Conservation (phyloP, 2,113 vertebrate species). For the Gracilinanus agilis region DNA sequence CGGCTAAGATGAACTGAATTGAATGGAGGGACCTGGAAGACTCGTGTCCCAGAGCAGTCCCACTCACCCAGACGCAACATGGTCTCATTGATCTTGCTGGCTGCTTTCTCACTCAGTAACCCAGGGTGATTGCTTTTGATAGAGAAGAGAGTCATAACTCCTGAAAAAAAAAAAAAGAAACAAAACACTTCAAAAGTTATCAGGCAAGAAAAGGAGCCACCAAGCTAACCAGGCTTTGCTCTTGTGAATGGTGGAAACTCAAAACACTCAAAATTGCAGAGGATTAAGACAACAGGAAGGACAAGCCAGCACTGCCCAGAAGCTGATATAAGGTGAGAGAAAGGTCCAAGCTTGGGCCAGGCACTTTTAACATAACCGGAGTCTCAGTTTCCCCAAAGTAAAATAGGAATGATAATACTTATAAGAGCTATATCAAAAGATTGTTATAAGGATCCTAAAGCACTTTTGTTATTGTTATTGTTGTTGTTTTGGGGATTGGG, state of each 20-base stretch:
- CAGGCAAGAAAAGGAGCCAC: neutral
- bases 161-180: constrained; percentile 44
- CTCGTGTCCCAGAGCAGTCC: too few species aligned
- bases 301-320: neutral
- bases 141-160: constrained; percentile 97
- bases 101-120: constrained; percentile 97
- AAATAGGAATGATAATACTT: neutral
- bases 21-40: neutral
- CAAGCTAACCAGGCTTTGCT: neutral
- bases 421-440: neutral
- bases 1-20: neutral
- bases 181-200: neutral
- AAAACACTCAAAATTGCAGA: neutral
- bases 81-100: constrained; percentile 99
- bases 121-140: constrained; percentile 99
- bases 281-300: neutral
- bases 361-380: neutral
- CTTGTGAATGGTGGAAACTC: neutral
- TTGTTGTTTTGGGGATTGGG: neutral
- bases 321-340: neutral
- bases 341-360: neutral
- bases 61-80: constrained; percentile 96
- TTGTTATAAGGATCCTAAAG: neutral
- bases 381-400: neutral
- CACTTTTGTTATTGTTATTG: neutral